Conservation (phyloP, 2,888 invertebrate genomes). For the Ditula angustiorana region DNA sequence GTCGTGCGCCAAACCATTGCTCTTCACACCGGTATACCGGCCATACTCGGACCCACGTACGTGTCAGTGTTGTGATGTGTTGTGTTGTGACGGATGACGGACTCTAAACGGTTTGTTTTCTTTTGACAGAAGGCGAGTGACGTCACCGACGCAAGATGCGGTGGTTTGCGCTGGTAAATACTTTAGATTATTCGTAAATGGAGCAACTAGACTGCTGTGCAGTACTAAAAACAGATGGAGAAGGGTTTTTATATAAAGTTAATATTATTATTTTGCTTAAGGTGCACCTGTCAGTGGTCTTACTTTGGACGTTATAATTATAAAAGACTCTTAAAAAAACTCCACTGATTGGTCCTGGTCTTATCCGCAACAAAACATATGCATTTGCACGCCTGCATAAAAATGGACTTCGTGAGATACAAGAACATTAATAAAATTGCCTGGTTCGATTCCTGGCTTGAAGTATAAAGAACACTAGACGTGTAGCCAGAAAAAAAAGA, state of each 20-base stretch:
- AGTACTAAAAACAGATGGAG: not conserved
- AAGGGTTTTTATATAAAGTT: too few relatives aligned
- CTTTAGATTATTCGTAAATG: conserved; percentile 29
- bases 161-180: conserved; percentile 75
- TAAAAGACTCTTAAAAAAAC: too few relatives aligned
- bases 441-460: not conserved
- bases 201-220: not conserved
- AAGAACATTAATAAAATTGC: not conserved
- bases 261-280: too few relatives aligned
- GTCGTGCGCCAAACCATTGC: conserved; percentile 78
- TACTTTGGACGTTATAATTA: too few relatives aligned
- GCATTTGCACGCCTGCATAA: too few relatives aligned
- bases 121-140: conserved; percentile 75
- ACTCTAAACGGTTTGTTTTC: conserved; percentile 64
- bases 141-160: conserved; percentile 65
- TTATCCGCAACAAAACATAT: too few relatives aligned
- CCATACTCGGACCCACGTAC: conserved; percentile 43
- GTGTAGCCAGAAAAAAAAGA: too few relatives aligned
- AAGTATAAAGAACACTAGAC: not conserved
- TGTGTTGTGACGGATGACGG: conserved; percentile 53
- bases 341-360: too few relatives aligned
- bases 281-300: too few relatives aligned
- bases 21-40: conserved; percentile 61
- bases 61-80: conserved; percentile 48
- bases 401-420: too few relatives aligned